Conservation (phyloP, 2,888 invertebrate genomes). For the Folsomia manolachei region DNA sequence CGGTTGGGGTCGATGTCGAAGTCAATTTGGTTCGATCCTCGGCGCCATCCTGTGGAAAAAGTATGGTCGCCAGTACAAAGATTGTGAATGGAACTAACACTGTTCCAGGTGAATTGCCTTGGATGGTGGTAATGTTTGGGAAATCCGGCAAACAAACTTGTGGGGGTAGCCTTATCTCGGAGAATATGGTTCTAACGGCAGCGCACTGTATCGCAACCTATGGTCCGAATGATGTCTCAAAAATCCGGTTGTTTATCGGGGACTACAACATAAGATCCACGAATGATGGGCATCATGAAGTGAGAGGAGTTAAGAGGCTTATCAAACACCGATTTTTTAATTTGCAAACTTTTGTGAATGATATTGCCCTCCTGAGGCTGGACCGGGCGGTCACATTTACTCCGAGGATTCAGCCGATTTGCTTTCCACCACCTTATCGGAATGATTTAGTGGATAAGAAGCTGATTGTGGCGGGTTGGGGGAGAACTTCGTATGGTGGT, state of each 20-base stretch:
- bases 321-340: constrained; percentile 81
- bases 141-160: constrained; percentile 37
- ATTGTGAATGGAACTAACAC: constrained; percentile 29
- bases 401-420: constrained; percentile 72
- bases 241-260: constrained; percentile 73
- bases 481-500: constrained; percentile 10
- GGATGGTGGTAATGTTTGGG: constrained; percentile 41
- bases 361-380: constrained; percentile 75
- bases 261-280: constrained; percentile 77
- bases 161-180: constrained; percentile 32
- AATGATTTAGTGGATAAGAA: constrained; percentile 8
- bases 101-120: constrained; percentile 39
- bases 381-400: constrained; percentile 72
- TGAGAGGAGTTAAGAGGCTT: constrained; percentile 74
- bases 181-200: constrained; percentile 67
- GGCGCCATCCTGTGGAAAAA: constrained; percentile 16
- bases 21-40: background rate
- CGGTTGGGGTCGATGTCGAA: background rate
- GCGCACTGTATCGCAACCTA: constrained; percentile 55
- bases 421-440: constrained; percentile 57
- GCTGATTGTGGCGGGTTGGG: constrained; percentile 28
- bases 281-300: constrained; percentile 71
- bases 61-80: constrained; percentile 14
- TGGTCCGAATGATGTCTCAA: constrained; percentile 75
- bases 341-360: constrained; percentile 77